Percentiles rank a stretch among this genome's conserved stretches.
Conservation (phyloP, 2,113 vertebrate genomes). For the Mormyrus iriodes region DNA sequence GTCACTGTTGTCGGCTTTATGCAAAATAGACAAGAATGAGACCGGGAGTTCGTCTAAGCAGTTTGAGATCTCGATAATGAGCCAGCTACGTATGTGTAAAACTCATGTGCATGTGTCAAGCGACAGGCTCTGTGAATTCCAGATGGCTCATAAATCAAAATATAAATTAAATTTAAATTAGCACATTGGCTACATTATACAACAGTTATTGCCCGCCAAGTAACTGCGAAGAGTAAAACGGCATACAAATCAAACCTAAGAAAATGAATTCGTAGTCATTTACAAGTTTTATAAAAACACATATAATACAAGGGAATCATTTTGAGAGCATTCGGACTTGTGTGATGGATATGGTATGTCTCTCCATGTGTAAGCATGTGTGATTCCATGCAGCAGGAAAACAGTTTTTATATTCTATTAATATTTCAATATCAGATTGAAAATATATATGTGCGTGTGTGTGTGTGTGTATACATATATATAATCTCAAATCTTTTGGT, state of each 20-base stretch:
- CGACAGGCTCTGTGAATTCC: neutral
- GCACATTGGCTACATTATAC: neutral
- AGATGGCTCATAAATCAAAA: conserved; percentile 19
- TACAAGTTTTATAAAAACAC: neutral
- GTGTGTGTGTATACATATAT: neutral
- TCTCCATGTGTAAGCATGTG: neutral
- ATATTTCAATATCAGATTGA: neutral
- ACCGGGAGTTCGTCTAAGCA: conserved; percentile 37
- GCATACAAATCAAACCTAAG: neutral
- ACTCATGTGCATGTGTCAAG: neutral
- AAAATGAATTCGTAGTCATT: neutral
- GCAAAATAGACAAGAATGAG: conserved; percentile 46
- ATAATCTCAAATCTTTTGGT: neutral
- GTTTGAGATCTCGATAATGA: conserved; percentile 29
- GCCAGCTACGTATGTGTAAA: conserved; percentile 36
- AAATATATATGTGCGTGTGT: neutral
- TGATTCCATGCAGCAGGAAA: neutral
- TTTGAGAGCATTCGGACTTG: neutral
- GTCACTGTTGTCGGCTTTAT: conserved; percentile 51
- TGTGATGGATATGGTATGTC: neutral
- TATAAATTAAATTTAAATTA: neutral
- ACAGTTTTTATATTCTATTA: neutral
- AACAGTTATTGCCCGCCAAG: neutral
- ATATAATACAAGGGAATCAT: conserved; percentile 9
- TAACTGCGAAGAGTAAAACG: neutral